Percentiles rank a stretch among this genome's conserved stretches.
Conservation (phyloP, 2,888 invertebrate species). For the Epirrhoe alternata region DNA sequence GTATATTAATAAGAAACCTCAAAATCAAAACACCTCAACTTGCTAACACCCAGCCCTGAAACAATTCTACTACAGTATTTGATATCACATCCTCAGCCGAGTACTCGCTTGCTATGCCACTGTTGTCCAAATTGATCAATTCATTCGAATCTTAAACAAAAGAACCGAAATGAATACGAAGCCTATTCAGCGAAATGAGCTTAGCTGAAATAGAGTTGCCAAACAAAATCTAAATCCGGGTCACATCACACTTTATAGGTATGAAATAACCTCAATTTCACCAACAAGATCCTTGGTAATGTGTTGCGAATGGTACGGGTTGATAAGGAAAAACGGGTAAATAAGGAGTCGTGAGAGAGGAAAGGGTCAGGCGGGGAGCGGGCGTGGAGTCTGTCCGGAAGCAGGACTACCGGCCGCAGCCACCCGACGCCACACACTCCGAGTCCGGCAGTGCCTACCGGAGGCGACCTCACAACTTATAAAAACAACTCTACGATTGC, state of each 20-base stretch:
- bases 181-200: slow-evolving; percentile 48
- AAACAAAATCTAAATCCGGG: slow-evolving; percentile 60
- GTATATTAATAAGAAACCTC: no score
- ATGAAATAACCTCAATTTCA: slow-evolving; percentile 68
- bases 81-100: not conserved
- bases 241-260: slow-evolving; percentile 53
- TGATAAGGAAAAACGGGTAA: slow-evolving; percentile 83
- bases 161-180: slow-evolving; percentile 26
- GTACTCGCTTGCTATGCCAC: not conserved
- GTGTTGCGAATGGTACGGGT: slow-evolving; percentile 76
- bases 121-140: not conserved
- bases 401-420: slow-evolving; percentile 59
- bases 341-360: slow-evolving; percentile 74
- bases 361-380: slow-evolving; percentile 60
- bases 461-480: slow-evolving; percentile 49
- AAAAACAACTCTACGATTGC: slow-evolving; percentile 53
- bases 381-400: slow-evolving; percentile 63
- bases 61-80: not conserved
- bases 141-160: slow-evolving; percentile 16
- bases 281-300: slow-evolving; percentile 71
- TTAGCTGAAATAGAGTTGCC: slow-evolving; percentile 58
- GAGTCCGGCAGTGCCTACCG: slow-evolving; percentile 38
- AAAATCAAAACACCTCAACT: no score
- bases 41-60: no score
- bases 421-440: slow-evolving; percentile 44